Evolutionary conservation across 2,888 invertebrate genomes (phyloP), one percentile per base, ranked within the genome.

Genomic region (Chironomus tentans): DNA sequence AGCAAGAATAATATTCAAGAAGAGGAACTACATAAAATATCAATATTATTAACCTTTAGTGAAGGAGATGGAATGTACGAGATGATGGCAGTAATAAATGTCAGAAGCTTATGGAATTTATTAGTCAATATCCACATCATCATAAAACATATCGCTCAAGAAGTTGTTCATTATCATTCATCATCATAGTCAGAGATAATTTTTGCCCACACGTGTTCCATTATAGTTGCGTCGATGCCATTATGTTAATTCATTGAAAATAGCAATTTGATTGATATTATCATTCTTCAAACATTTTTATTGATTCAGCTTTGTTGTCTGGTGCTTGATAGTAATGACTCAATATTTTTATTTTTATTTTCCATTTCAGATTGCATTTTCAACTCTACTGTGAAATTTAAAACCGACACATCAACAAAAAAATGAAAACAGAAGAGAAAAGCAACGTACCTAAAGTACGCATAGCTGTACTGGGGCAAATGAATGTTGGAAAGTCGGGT

Each of bases 401-500:
- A 38, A 38, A 38, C 38, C 7, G 38, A 38, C 10, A 38, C 38
- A 38, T n/a, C n/a, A n/a, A n/a, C n/a, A n/a, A n/a, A 38, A 80
- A 79, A 79, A 88, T 87, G 87, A 87, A 87, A 83, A 86, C 87
- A 77, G 87, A 88, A 79, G 90, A 90, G 81, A 88, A 86, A 81
- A 84, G 85, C 65, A 87, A 85, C 79, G 85, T 87, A 79, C 88
- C 90, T 78, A 88, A 90, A 80, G 90, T 91, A 77, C 87, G 91
- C 79, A 88, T 92, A 79, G 91, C 91, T 75, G 91, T 92, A 79
- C 88, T 92, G 79, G 92, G 92, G 80, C 91, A 90, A 84, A 88
- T 90, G 77, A 88, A 91, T 84, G 92, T 92, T 80, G 92, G 92
- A 81, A 92, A 92, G 87, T 91, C 92, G 83, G 92, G 91, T 92